A percentile compares a stretch with the other conserved stretches of the same genome.
Evolutionary conservation across 2,888 invertebrate species (phyloP).

Genomic region (Cephus spinipes): DNA sequence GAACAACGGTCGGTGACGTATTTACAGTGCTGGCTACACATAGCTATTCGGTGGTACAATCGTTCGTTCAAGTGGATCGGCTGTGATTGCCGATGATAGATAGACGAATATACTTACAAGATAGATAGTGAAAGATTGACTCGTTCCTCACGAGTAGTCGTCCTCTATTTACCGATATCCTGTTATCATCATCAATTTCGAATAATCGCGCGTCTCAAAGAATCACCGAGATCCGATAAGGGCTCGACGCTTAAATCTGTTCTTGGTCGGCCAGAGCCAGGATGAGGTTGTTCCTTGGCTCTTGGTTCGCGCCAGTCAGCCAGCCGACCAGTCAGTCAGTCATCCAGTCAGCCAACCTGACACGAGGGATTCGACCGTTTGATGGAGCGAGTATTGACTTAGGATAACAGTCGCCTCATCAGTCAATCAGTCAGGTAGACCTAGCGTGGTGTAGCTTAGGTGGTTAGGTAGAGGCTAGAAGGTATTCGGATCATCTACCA

Average conservation of each 20-base stretch:
- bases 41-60: background rate
- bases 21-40: background rate
- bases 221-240: constrained; percentile 18
- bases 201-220: constrained; percentile 3
- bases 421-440: constrained; percentile 66
- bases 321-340: background rate
- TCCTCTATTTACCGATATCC: background rate
- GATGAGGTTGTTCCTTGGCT: constrained; percentile 15
- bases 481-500: constrained; percentile 43
- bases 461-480: background rate
- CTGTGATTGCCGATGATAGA: background rate
- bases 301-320: background rate
- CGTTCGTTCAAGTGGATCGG: background rate
- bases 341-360: background rate
- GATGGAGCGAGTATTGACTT: constrained; percentile 67
- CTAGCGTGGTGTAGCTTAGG: constrained; percentile 18
- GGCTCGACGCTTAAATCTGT: constrained; percentile 21
- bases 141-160: background rate
- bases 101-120: background rate
- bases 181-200: constrained; percentile 5
- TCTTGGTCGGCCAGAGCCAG: constrained; percentile 2
- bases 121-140: background rate
- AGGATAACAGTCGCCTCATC: constrained; percentile 66
- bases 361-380: constrained; percentile 51
- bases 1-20: background rate